Conservation (phyloP, 64 coral and sea anemone genomes). For the Platygyra sinensis region DNA sequence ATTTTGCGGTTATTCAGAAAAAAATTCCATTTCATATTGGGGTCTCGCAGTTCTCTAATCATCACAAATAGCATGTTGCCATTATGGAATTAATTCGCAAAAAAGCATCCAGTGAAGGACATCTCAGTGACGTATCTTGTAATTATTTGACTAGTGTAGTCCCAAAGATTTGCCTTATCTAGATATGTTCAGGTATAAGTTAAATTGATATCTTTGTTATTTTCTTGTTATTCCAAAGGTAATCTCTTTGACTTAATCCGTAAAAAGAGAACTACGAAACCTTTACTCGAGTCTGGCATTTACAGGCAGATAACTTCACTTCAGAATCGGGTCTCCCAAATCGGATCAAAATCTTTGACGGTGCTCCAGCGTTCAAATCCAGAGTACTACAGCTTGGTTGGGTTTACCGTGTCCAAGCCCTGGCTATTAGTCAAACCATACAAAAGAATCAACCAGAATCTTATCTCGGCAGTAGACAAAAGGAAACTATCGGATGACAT, state of each 20-base stretch:
- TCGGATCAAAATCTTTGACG: constrained; percentile 19
- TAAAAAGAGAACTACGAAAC: neutral
- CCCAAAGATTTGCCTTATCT: neutral
- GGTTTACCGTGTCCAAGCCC: constrained; percentile 59
- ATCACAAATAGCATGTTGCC: too few relatives aligned
- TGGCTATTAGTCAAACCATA: constrained; percentile 64
- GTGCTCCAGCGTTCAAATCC: constrained; percentile 26
- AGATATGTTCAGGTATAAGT: neutral
- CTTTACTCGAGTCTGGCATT: neutral
- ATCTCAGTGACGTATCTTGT: too few relatives aligned
- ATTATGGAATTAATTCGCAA: too few relatives aligned
- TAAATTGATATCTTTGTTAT: neutral
- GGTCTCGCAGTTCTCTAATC: too few relatives aligned
- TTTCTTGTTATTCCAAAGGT: neutral
- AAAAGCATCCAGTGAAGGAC: too few relatives aligned
- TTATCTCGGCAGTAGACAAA: neutral
- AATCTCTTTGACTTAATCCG: neutral
- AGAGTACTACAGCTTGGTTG: constrained; percentile 64
- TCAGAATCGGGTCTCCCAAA: neutral
- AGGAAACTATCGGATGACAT: constrained; percentile 38
- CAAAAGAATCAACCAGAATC: constrained; percentile 29
- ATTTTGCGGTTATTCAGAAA: too few relatives aligned
- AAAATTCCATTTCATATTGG: too few relatives aligned
- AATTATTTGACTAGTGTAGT: too few relatives aligned
- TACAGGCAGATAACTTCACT: neutral